phyloP scores from a whole-genome alignment of 2,797 vertebrate species.

The Limnodromus scolopaceus region DNA sequence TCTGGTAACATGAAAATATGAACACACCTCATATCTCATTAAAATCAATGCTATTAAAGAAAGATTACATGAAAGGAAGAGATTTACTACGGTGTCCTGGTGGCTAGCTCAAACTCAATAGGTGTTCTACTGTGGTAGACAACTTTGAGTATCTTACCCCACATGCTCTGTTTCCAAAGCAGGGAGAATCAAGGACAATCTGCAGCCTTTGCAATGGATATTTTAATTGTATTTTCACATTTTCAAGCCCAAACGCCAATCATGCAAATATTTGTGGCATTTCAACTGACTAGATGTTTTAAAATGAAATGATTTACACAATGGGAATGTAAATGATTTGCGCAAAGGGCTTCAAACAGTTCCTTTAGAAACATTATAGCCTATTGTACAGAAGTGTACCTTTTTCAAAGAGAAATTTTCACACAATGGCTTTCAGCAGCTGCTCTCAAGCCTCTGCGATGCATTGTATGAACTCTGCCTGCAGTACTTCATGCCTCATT shows the following conservation, averaged over 20 bases:
- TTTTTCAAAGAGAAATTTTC: slow-evolving; percentile 49
- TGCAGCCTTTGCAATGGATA: neutral
- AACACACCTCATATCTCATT: neutral
- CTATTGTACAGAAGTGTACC: slow-evolving; percentile 2
- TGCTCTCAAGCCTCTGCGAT: slow-evolving; percentile 17
- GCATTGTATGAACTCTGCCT: neutral
- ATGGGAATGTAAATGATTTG: slow-evolving; percentile 23
- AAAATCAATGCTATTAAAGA: neutral
- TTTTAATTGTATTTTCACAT: neutral
- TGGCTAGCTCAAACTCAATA: neutral
- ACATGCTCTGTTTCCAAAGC: neutral
- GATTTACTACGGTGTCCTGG: neutral
- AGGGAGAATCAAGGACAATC: neutral
- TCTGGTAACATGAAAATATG: neutral
- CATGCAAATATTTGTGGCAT: neutral
- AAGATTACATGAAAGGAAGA: neutral
- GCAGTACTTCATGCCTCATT: slow-evolving; percentile 16
- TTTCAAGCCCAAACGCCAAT: neutral
- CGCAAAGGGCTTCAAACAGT: slow-evolving; percentile 12
- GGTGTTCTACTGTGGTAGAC: neutral
- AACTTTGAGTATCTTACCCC: neutral
- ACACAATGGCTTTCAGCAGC: slow-evolving; percentile 27
- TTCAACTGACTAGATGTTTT: neutral
- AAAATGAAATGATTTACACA: neutral
- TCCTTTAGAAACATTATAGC: neutral